These are phyloP conservation scores for Dexiosoma caninum DNA, from an alignment of 2,888 invertebrate species.

Conservation along the genomic window DNA sequence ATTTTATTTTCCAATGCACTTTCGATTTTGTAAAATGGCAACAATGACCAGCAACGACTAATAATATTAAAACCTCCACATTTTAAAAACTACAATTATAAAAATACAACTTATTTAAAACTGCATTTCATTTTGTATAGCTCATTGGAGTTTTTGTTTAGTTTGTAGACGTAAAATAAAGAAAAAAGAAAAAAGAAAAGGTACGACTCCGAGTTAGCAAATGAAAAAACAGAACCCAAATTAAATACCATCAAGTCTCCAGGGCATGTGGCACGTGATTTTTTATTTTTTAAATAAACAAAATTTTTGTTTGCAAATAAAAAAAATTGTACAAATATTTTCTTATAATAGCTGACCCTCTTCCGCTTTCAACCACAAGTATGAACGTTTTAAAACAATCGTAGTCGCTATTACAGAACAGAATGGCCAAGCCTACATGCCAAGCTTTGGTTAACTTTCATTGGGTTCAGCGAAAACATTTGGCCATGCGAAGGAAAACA, in stretches of 20 bases:
- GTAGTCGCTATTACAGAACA: not conserved
- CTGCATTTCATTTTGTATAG: conserved; percentile 34
- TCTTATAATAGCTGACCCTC: conserved; percentile 4
- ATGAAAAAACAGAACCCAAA: conserved; percentile 10
- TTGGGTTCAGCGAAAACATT: not conserved
- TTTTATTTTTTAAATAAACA: conserved; percentile 48
- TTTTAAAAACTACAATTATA: conserved; percentile 41
- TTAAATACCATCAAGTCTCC: conserved; percentile 42
- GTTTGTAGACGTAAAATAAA: not conserved
- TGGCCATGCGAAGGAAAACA: not conserved
- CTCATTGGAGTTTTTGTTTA: not conserved
- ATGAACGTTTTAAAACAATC: conserved; percentile 24
- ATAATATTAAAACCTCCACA: conserved; percentile 42
- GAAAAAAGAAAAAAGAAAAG: conserved; percentile 18
- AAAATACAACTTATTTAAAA: conserved; percentile 57
- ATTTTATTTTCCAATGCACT: too few relatives aligned
- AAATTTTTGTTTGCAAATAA: conserved; percentile 5
- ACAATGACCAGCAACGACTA: too few relatives aligned
- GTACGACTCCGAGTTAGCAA: conserved; percentile 18
- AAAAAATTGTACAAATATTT: conserved; percentile 23
- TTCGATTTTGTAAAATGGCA: too few relatives aligned
- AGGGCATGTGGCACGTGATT: conserved; percentile 51
- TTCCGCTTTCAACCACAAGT: conserved; percentile 26
- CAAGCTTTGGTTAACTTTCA: not conserved
- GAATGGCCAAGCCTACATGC: conserved; percentile 11